A percentile compares a stretch with the other conserved stretches of the same genome.
Evolutionary conservation across 2,113 vertebrate genomes (phyloP).

Genomic region (Mastomys natalensis): DNA sequence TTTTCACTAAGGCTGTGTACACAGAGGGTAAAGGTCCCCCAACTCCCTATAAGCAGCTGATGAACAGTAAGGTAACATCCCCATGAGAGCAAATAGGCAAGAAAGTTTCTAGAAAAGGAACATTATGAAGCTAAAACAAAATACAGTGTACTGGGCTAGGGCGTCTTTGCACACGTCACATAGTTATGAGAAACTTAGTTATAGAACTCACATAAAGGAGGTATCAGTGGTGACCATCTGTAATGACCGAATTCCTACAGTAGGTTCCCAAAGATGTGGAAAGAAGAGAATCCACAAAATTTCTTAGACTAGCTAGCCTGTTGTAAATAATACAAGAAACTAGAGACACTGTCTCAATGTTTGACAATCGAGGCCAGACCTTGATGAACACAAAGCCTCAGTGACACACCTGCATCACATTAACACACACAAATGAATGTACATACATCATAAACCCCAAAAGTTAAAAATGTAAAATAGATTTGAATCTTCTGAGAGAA

Average conservation of each 20-base stretch:
- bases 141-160: too few relatives aligned
- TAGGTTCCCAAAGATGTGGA: not conserved
- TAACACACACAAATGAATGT: not conserved
- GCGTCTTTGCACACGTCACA: not conserved
- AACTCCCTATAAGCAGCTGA: not conserved
- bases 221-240: not conserved
- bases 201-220: not conserved
- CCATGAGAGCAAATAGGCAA: not conserved
- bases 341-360: too few relatives aligned
- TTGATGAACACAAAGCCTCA: not conserved
- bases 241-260: not conserved
- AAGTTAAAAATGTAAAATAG: not conserved
- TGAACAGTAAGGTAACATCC: not conserved
- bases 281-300: not conserved
- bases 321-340: not conserved
- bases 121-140: not conserved
- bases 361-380: fast-evolving
- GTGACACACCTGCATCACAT: not conserved
- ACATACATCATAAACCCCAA: not conserved
- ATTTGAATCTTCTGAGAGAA: not conserved
- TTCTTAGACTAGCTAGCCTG: too few relatives aligned
- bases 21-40: not conserved
- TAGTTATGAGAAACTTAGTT: too few relatives aligned
- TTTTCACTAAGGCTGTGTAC: not conserved
- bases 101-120: not conserved